Base-by-base conservation (phyloP, 2,113 vertebrate genomes). In the Uria aalge region DNA sequence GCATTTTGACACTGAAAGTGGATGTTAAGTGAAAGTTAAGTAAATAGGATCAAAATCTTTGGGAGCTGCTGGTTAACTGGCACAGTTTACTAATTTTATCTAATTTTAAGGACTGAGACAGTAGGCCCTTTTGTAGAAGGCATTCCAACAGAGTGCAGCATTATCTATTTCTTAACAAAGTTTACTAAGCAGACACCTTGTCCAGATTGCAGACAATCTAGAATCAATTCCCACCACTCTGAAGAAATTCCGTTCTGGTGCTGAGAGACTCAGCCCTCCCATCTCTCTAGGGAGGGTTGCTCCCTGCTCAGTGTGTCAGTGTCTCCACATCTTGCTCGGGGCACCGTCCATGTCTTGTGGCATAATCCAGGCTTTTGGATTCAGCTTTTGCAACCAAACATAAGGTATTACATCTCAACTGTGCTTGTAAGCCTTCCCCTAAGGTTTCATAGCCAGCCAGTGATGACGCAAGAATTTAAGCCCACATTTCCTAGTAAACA, bases 271-370 rank as follows among this genome's bases (percentile, higher is more conserved):
- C 34, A 64, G 12, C 27, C 3, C 19, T 83, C 34, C 21, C 40
- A 53, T 9, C 19, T 73, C 43, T 17, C 32, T 13, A 48, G n/a
- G 66, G 5, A 59, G 29, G 12, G 36, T 5, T 90, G 40, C 55
- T 85, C 29, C 45, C 34, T 30, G 20, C 57, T 52, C 29, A 47
- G n/a, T 15, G 9, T 29, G 9, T 20, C 43, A 26, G 7, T 24
- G 36, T 23, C 32, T 40, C 7, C 3, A 2, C 18, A 8, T 5
- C 12, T 18, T 2, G 2, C n/a, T 12, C 0, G 0, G 45, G 45
- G 29, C 63, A 77, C 27, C 4, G 5, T 34, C 66, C 21, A 8
- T 23, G 5, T 53, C 45, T 75, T 52, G 27, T 38, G 55, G 24
- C 53, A 48, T 48, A 87, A 22, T 10, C 16, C 41, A 66, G 50